Evolutionary conservation across 2,888 invertebrate genomes (phyloP).

Genomic region (Eupithecia tripunctaria): DNA sequence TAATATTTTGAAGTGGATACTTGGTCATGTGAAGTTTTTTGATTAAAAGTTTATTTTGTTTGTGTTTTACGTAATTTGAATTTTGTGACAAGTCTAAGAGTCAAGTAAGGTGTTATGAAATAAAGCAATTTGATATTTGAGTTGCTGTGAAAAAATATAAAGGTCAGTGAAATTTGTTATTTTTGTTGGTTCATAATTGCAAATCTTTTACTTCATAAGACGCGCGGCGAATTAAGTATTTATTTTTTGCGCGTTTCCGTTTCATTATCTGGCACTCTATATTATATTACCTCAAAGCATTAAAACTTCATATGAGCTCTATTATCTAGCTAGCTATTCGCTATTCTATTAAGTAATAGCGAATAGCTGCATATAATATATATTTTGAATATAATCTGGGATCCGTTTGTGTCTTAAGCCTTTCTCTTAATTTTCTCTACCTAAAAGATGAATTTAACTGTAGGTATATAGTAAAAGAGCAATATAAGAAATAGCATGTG

Average conservation of each 20-base stretch:
- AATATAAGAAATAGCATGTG: background rate
- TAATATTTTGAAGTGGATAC: slow-evolving; percentile 6
- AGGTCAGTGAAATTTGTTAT: slow-evolving; percentile 11
- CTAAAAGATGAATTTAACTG: too few relatives aligned
- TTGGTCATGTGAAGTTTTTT: too few relatives aligned
- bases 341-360: too few relatives aligned
- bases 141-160: background rate
- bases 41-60: too few relatives aligned
- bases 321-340: too few relatives aligned
- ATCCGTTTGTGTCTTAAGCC: background rate
- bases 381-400: background rate
- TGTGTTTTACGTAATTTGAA: too few relatives aligned
- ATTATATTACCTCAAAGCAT: background rate
- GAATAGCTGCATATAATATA: too few relatives aligned
- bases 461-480: too few relatives aligned
- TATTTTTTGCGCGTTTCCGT: background rate
- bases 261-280: background rate
- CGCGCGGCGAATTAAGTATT: background rate
- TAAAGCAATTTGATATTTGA: too few relatives aligned
- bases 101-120: too few relatives aligned
- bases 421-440: too few relatives aligned
- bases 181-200: background rate
- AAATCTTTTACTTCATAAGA: background rate
- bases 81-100: too few relatives aligned
- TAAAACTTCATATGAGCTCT: background rate